Evolutionary conservation across 2,888 invertebrate species (phyloP).

Genomic region (Strigamia crassipes): DNA sequence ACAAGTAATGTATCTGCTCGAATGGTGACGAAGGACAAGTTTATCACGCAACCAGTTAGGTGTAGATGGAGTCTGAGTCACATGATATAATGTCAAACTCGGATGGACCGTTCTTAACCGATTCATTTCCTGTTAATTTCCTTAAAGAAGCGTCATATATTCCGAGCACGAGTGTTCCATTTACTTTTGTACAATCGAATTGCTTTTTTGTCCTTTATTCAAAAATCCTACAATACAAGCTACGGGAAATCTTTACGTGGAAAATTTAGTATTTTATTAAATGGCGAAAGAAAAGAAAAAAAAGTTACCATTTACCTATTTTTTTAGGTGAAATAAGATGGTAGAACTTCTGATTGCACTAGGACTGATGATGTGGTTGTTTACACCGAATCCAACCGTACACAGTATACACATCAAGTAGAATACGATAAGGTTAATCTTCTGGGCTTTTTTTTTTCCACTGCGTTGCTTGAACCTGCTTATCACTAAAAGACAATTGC

Average conservation of each 20-base stretch:
- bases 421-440: background rate
- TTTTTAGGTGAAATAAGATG: background rate
- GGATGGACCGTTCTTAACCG: background rate
- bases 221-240: background rate
- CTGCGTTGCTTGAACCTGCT: background rate
- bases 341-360: background rate
- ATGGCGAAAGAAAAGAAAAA: background rate
- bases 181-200: background rate
- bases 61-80: background rate
- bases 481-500: background rate
- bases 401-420: background rate
- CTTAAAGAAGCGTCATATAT: background rate
- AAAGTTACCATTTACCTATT: background rate
- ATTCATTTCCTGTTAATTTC: conserved; percentile 27
- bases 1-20: background rate
- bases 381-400: background rate
- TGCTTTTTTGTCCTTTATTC: background rate
- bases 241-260: background rate
- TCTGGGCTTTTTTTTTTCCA: background rate
- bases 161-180: background rate
- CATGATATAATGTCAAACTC: background rate
- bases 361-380: background rate
- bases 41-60: background rate
- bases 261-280: background rate
- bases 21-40: conserved; percentile 7